A percentile compares a stretch with the other conserved stretches of the same genome.
Evolutionary conservation across 1,140 invertebrate genomes (phyloP).

Genomic region (Portunus trituberculatus): DNA sequence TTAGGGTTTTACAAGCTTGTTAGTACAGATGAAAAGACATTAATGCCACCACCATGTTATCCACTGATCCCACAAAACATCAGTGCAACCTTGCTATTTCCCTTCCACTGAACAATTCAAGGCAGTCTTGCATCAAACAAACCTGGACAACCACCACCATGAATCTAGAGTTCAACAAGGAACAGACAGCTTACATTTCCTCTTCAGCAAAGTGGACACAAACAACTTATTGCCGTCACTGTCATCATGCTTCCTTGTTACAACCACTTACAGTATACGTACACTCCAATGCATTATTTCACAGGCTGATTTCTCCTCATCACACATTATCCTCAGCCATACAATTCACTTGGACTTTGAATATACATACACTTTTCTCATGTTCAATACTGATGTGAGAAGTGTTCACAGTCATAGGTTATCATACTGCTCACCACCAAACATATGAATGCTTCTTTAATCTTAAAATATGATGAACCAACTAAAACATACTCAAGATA

Average conservation of each 20-base stretch:
- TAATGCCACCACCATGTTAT: conserved; percentile 21
- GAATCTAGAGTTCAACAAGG: neutral
- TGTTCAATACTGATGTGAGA: neutral
- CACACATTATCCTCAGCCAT: neutral
- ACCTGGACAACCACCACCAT: neutral
- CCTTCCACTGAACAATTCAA: neutral
- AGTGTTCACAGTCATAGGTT: neutral
- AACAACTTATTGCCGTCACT: neutral
- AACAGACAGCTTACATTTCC: neutral
- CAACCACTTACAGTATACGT: neutral
- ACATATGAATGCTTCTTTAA: no score
- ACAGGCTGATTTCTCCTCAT: neutral
- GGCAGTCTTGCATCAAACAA: neutral
- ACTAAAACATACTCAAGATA: no score
- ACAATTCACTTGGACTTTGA: no score
- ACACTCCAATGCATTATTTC: neutral
- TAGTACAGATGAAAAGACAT: neutral
- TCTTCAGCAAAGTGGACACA: neutral
- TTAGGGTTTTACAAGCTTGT: neutral
- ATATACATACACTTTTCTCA: neutral
- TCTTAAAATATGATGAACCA: no score
- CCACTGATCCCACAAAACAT: conserved; percentile 6
- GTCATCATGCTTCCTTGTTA: neutral
- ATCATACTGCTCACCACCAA: neutral
- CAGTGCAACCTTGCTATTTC: conserved; percentile 10